phyloP scores from a whole-genome alignment of 2,113 vertebrate genomes.

The Psilopogon haemacephalus region DNA sequence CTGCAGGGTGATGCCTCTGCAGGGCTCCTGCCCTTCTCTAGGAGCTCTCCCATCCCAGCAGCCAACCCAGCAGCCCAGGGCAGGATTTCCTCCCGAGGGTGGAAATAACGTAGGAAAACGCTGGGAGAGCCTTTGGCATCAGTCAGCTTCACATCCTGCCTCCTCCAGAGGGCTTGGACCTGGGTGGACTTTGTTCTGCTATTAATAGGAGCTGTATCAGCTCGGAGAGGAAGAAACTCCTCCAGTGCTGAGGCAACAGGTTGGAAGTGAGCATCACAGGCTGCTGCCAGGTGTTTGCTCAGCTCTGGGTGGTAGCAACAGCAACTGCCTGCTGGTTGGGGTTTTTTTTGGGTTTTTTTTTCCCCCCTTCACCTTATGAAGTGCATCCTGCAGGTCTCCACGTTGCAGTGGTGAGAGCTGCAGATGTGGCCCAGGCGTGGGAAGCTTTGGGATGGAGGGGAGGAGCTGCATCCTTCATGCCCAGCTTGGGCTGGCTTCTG shows the following conservation, averaged over 20 bases:
- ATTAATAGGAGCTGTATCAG: neutral
- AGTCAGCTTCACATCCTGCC: conserved; percentile 30
- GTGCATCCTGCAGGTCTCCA: neutral
- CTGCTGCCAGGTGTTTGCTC: neutral
- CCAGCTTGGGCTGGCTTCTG: neutral
- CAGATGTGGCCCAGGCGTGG: neutral
- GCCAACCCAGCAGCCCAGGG: neutral
- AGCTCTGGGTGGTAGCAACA: accelerated
- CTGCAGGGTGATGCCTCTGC: accelerated
- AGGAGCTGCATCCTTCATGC: neutral
- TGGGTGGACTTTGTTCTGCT: neutral
- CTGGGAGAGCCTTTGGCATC: neutral
- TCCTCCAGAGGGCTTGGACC: neutral
- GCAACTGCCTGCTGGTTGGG: neutral
- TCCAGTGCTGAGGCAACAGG: neutral
- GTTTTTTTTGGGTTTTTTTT: neutral
- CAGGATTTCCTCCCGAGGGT: conserved; percentile 49
- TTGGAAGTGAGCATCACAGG: neutral
- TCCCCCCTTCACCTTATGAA: accelerated
- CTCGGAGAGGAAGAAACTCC: neutral
- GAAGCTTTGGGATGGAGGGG: neutral
- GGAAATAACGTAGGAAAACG: conserved; percentile 14
- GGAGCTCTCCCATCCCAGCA: neutral
- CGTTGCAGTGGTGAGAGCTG: neutral
- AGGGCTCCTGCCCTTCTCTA: accelerated